phyloP scores from a whole-genome alignment of 2,888 invertebrate genomes.

The Capitulum mitella region DNA sequence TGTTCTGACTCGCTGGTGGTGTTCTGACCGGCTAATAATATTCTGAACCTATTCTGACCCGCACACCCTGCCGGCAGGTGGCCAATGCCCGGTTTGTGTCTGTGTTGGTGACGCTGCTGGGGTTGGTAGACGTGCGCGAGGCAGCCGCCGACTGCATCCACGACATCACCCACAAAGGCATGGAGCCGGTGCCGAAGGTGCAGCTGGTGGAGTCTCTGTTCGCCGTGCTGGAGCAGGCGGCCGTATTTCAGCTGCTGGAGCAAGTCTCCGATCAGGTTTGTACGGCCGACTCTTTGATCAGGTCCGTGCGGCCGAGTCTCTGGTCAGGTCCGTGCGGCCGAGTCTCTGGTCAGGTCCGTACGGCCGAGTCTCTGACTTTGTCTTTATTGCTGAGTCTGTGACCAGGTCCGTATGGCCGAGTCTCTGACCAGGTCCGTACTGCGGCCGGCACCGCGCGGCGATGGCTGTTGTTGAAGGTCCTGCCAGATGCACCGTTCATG shows the following conservation, averaged over 20 bases:
- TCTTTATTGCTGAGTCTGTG: no score
- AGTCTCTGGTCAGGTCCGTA: no score
- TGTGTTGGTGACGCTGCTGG: constrained; percentile 46
- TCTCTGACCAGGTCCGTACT: no score
- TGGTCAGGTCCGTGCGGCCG: no score
- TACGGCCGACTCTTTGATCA: not conserved
- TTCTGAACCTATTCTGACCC: not conserved
- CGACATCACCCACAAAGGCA: constrained; percentile 52
- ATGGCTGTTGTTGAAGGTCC: no score
- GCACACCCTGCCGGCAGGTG: not conserved
- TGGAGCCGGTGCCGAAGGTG: constrained; percentile 51
- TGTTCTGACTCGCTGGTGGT: no score
- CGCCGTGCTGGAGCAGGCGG: constrained; percentile 44
- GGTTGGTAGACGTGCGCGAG: constrained; percentile 42
- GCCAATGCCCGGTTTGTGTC: constrained; percentile 44
- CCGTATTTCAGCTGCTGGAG: constrained; percentile 39
- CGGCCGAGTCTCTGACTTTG: no score
- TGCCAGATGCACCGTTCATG: no score
- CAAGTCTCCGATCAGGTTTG: not conserved
- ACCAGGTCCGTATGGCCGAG: no score
- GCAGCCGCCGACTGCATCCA: constrained; percentile 50
- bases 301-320: no score
- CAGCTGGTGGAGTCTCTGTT: constrained; percentile 49
- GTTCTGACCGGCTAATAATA: no score
- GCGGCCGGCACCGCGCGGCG: no score